These are phyloP conservation scores for Drosophila kanekoi DNA, from an alignment of 2,888 invertebrate species.

Conservation along the genomic window DNA sequence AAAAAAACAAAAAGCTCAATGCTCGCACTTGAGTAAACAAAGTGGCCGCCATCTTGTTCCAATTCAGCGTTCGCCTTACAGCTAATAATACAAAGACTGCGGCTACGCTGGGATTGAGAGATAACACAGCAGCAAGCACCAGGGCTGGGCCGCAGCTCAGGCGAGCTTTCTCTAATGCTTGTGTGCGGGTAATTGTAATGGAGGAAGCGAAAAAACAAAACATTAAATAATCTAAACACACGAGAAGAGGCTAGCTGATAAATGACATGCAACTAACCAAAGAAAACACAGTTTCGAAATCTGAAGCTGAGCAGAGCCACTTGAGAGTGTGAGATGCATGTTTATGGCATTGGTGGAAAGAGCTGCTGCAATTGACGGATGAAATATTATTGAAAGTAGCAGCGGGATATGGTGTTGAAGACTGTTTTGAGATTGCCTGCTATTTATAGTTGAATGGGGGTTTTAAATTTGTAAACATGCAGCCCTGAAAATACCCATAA, in stretches of 20 bases:
- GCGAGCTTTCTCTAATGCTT: conserved; percentile 45
- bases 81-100: conserved; percentile 37
- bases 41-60: conserved; percentile 59
- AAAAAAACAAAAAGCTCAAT: conserved; percentile 31
- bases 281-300: conserved; percentile 33
- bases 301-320: conserved; percentile 18
- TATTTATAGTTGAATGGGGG: conserved; percentile 35
- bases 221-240: conserved; percentile 62
- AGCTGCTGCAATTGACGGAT: conserved; percentile 25
- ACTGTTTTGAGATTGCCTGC: conserved; percentile 5
- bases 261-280: conserved; percentile 48
- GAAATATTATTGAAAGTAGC: conserved; percentile 22
- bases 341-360: conserved; percentile 17
- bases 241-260: conserved; percentile 40
- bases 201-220: conserved; percentile 54
- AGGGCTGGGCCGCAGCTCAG: conserved; percentile 22
- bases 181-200: conserved; percentile 1
- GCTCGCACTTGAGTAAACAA: conserved; percentile 55
- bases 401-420: conserved; percentile 5
- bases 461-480: conserved; percentile 31
- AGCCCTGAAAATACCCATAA: conserved; percentile 13
- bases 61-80: conserved; percentile 45
- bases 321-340: conserved; percentile 26
- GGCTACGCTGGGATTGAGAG: conserved; percentile 50
- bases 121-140: conserved; percentile 26